Evolutionary conservation across 2,797 vertebrate genomes (phyloP), one percentile per base, ranked within the genome.

Genomic region (Allobates femoralis): DNA sequence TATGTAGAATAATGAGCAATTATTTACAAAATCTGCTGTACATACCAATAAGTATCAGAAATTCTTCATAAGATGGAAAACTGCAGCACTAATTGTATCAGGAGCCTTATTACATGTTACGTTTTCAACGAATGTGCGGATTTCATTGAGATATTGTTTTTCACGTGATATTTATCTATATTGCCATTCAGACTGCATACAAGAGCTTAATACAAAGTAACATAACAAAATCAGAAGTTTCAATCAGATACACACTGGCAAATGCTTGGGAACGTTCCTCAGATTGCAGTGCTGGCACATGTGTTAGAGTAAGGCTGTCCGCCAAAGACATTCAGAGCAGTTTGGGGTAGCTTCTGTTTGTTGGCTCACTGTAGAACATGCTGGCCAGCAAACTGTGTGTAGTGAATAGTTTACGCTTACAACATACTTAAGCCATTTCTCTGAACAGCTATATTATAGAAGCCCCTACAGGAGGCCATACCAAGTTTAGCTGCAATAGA

Each of bases 261-360:
- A 62, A 60, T 8, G 26, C 18, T 71, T 8, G n/a, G 50, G 67
- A 62, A 26, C 26, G 78, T 86, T 86, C 62, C 77, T 86, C 66
- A 53, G 53, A 75, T 86, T 75, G n/a, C 53, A 8, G 16, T 16
- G 34, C 55, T 86, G 67, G 85, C 85, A 80, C 37, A 74, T 56
- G 56, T 0, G 3, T 75, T 51, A 51, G 78, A 26, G 62, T 18
- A 2, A 53, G 62, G 28, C 21, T 26, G 8, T 14, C 14, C 76
- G 85, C 78, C 85, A 86, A 75, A 66, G 32, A 50, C 62, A 62
- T 41, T 30, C 66, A 56, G 73, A 85, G 73, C 83, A 62, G 85
- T 86, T 81, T 79, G 78, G 55, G 74, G 46, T 21, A 79, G 77
- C 84, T 86, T 86, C 85, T 86, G 85, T 86, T 86, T 50, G 60